Conservation (phyloP, 2,797 vertebrate species). For the Poecile montanus region DNA sequence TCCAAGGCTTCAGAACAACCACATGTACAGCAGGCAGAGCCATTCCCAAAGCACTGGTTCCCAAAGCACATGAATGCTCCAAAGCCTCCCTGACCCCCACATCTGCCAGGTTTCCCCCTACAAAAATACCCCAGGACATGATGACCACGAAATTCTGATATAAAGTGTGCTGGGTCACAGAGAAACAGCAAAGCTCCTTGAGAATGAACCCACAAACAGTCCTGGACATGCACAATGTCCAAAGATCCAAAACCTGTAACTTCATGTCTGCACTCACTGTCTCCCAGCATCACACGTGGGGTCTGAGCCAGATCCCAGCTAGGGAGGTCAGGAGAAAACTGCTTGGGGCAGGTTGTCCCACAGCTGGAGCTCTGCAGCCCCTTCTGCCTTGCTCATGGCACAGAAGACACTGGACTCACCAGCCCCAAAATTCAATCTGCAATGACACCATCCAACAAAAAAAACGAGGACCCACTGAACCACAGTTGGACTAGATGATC, state of each 20-base stretch:
- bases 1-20: not conserved
- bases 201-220: not conserved
- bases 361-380: not conserved
- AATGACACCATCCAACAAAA: not conserved
- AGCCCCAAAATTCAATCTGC: not conserved
- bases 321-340: not conserved
- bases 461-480: fast-evolving
- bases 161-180: not conserved
- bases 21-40: not conserved
- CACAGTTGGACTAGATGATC: not conserved
- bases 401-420: not conserved
- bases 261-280: not conserved
- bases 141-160: not conserved
- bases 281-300: not conserved
- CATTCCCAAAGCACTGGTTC: not conserved
- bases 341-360: not conserved
- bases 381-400: not conserved
- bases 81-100: not conserved
- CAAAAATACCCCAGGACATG: not conserved
- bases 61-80: not conserved
- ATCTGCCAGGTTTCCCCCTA: not conserved
- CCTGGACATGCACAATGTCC: not conserved
- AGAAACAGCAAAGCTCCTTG: not conserved
- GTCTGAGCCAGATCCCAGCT: not conserved
- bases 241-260: not conserved